Base-by-base conservation (phyloP, 2,797 vertebrate genomes). In the Molossus molossus region DNA sequence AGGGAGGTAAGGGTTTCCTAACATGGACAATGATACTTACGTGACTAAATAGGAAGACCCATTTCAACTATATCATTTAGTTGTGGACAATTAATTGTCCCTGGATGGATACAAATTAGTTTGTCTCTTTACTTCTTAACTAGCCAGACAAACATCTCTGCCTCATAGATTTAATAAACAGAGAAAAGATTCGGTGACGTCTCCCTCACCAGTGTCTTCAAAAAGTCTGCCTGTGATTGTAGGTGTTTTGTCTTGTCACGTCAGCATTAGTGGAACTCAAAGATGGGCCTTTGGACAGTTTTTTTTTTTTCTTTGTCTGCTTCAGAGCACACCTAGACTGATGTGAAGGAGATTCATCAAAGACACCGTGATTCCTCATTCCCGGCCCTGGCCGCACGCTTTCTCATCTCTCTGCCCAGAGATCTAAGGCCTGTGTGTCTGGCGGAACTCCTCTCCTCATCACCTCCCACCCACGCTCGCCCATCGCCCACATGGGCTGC, bases 381-480 rank as follows among this genome's bases (percentile, higher is more conserved):
- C 97, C 95, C 97, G 85, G 85, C 91, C 73, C 93, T 55, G 93
- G 55, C 79, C 94, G 91, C 11, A 25, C 81, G 95, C 94, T 97
- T 94, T 97, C 97, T 97, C 87, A 80, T 97, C 97, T 97, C 90
- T 93, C 85, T 94, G 95, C 88, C 93, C 95, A 94, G 97, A 95
- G 96, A 98, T 98, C 97, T 97, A 95, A 98, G 97, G 94, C 90
- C 94, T 86, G n/a, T 37, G 12, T 94, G 87, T 90, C 97, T 94
- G 76, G 40, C 94, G 91, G 40, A 45, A 62, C 92, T 96, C 70
- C 80, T 95, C 64, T 50, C 87, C 97, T 97, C 97, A 96, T 98
- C 97, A 98, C 96, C 96, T 89, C 85, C 96, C 96, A 82, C 94
- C 94, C 81, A 25, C 50, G 95, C 94, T 95, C 82, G 29, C 92